phyloP scores from a whole-genome alignment of 2,888 invertebrate genomes.

The Orchestes rusci region DNA sequence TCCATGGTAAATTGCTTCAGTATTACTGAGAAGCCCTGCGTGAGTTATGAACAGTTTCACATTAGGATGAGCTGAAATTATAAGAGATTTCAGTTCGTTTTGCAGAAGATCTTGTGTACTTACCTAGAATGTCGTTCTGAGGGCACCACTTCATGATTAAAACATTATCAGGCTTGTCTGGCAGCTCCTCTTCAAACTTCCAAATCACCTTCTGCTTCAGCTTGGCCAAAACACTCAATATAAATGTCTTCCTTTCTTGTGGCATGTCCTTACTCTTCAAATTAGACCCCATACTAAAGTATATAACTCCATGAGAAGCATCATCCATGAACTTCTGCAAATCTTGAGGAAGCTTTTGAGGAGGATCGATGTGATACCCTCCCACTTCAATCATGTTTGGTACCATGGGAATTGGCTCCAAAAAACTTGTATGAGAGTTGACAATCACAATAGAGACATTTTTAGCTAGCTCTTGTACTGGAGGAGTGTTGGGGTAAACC shows the following conservation, averaged over 20 bases:
- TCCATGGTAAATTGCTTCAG: constrained; percentile 45
- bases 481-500: too few relatives aligned
- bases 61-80: constrained; percentile 11
- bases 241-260: constrained; percentile 44
- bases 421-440: constrained; percentile 2
- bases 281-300: constrained; percentile 54
- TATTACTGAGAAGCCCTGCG: constrained; percentile 22
- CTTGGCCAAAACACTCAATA: constrained; percentile 51
- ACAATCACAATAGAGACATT: neutral
- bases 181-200: constrained; percentile 58
- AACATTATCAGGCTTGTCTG: constrained; percentile 51
- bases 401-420: constrained; percentile 39
- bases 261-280: constrained; percentile 49
- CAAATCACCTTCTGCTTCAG: constrained; percentile 58
- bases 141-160: constrained; percentile 59
- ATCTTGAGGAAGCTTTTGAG: constrained; percentile 36
- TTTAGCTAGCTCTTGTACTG: too few relatives aligned
- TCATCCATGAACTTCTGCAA: constrained; percentile 47
- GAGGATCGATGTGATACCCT: constrained; percentile 43
- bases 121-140: constrained; percentile 44
- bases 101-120: too few relatives aligned
- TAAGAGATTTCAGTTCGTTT: too few relatives aligned
- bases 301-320: constrained; percentile 48
- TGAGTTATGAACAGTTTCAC: constrained; percentile 9
- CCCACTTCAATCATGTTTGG: constrained; percentile 52